Percentiles rank a stretch among this genome's conserved stretches.
Conservation (phyloP, 1,140 invertebrate species). For the Penaeus chinensis region DNA sequence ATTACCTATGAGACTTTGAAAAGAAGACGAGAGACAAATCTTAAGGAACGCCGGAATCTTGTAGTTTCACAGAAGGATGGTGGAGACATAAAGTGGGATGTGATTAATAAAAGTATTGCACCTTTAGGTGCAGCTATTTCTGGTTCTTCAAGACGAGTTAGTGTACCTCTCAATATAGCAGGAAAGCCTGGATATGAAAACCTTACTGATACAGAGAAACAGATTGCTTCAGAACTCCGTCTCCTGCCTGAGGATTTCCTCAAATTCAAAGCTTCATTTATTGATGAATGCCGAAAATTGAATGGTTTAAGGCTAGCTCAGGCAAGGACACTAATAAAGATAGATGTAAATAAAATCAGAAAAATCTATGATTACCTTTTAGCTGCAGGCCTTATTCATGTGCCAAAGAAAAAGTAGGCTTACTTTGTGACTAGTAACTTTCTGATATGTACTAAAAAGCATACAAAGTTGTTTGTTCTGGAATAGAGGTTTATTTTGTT, state of each 20-base stretch:
- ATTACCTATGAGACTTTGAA: slow-evolving; percentile 71
- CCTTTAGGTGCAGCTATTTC: slow-evolving; percentile 23
- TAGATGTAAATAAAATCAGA: slow-evolving; percentile 93
- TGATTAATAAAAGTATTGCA: slow-evolving; percentile 25
- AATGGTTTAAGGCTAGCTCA: slow-evolving; percentile 81
- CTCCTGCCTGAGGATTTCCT: slow-evolving; percentile 82
- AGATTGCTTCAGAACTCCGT: slow-evolving; percentile 80
- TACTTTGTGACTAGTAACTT: background rate
- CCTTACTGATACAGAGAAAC: slow-evolving; percentile 78
- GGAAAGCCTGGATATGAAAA: slow-evolving; percentile 84
- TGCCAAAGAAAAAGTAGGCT: slow-evolving; percentile 13
- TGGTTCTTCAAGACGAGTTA: slow-evolving; percentile 65
- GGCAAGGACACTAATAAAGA: slow-evolving; percentile 85
- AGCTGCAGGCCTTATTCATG: slow-evolving; percentile 78
- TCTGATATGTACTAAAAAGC: too few species aligned
- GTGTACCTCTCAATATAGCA: slow-evolving; percentile 80
- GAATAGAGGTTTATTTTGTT: too few species aligned
- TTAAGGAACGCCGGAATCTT: slow-evolving; percentile 70
- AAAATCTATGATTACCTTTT: slow-evolving; percentile 88
- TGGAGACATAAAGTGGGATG: slow-evolving; percentile 21
- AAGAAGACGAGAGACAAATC: slow-evolving; percentile 73
- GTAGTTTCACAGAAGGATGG: slow-evolving; percentile 47
- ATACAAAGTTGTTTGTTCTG: too few species aligned
- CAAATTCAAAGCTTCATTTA: slow-evolving; percentile 80
- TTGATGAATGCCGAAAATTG: slow-evolving; percentile 79